These are phyloP conservation scores for Meandrusa payeni DNA, from an alignment of 2,888 invertebrate species.

Conservation along the genomic window DNA sequence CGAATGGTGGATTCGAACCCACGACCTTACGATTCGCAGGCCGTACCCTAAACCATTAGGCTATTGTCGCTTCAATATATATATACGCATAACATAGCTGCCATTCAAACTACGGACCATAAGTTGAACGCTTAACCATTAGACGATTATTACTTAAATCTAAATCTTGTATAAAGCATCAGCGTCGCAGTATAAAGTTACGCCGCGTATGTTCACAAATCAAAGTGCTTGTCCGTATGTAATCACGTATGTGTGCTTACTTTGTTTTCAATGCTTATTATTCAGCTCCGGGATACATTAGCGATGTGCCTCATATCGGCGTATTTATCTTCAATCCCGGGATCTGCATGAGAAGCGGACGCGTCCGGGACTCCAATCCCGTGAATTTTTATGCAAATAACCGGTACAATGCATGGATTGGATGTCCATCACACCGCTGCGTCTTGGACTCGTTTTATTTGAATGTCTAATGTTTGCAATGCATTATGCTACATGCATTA, in stretches of 20 bases:
- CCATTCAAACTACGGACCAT: no score
- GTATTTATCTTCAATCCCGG: conserved; percentile 54
- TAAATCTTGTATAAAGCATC: no score
- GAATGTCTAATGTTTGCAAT: conserved; percentile 63
- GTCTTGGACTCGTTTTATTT: conserved; percentile 69
- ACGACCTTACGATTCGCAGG: no score
- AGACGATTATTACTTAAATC: no score
- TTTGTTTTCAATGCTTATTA: conserved; percentile 22
- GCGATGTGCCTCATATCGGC: conserved; percentile 35
- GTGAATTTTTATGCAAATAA: conserved; percentile 71
- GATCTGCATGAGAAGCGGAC: conserved; percentile 69
- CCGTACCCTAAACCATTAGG: no score
- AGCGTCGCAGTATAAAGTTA: no score
- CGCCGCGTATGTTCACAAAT: no score
- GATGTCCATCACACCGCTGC: conserved; percentile 68
- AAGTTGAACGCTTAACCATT: no score
- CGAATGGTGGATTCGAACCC: no score
- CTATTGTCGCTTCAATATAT: no score
- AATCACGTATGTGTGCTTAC: conserved; percentile 2
- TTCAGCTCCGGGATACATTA: conserved; percentile 25
- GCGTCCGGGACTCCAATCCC: conserved; percentile 38
- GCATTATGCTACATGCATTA: conserved; percentile 28
- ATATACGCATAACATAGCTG: no score
- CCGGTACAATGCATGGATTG: conserved; percentile 57
- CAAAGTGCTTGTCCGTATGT: no score